phyloP scores from a whole-genome alignment of 2,797 vertebrate genomes.

The Sebastes paucispinis region DNA sequence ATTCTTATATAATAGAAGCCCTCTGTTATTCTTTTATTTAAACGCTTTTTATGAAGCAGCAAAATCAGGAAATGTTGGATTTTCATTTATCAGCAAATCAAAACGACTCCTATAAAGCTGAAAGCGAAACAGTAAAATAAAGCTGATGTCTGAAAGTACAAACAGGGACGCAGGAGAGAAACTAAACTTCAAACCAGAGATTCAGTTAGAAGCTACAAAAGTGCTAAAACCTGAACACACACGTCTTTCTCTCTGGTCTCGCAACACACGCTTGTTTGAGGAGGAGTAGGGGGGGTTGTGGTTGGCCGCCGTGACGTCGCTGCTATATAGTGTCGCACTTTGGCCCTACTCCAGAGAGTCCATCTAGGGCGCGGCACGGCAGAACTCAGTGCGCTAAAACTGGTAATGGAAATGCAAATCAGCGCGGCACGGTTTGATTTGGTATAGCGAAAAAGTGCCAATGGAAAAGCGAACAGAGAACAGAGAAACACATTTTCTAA shows the following conservation, averaged over 20 bases:
- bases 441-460: neutral
- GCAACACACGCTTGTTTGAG: neutral
- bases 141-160: neutral
- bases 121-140: too few relatives aligned
- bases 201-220: neutral
- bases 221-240: neutral
- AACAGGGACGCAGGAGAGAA: neutral
- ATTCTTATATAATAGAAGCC: too few relatives aligned
- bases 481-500: neutral
- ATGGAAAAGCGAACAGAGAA: neutral
- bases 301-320: fast-evolving
- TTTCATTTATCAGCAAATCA: neutral
- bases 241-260: neutral
- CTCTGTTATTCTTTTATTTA: too few relatives aligned
- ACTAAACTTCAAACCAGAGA: neutral
- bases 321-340: neutral
- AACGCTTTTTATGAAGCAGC: too few relatives aligned
- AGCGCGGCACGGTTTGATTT: neutral
- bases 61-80: neutral
- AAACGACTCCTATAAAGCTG: neutral
- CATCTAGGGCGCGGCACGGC: neutral
- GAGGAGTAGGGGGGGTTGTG: too few relatives aligned
- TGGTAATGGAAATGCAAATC: neutral
- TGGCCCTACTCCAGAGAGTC: neutral
- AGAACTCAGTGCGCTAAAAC: too few relatives aligned